Percentiles rank a stretch among this genome's conserved stretches.
These are phyloP conservation scores for Melanotus villosus DNA, from an alignment of 2,888 invertebrate species.

Conservation along the genomic window DNA sequence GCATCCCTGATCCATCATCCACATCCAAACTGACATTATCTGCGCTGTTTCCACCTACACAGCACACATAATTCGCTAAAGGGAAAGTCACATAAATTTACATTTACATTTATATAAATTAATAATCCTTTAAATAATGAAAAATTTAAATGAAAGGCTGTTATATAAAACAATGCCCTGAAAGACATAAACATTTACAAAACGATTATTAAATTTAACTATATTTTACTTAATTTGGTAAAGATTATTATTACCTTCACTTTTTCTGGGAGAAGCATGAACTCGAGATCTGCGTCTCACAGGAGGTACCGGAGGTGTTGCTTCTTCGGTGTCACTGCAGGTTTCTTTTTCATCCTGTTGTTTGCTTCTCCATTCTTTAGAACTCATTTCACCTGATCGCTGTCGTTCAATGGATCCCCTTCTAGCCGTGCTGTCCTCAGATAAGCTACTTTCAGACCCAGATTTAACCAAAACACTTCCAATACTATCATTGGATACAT, in stretches of 20 bases:
- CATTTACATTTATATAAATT: neutral
- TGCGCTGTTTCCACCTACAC: conserved; percentile 71
- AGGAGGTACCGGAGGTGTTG: conserved; percentile 68
- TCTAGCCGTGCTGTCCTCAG: conserved; percentile 77
- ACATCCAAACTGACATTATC: conserved; percentile 66
- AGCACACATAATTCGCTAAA: conserved; percentile 30
- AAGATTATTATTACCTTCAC: conserved; percentile 74
- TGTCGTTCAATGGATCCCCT: conserved; percentile 56
- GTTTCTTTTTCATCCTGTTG: conserved; percentile 81
- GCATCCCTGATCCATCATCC: conserved; percentile 71
- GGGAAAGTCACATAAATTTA: no score
- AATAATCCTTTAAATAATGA: neutral
- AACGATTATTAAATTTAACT: no score
- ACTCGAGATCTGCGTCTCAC: conserved; percentile 76
- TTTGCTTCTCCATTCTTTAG: conserved; percentile 78
- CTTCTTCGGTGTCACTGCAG: conserved; percentile 78
- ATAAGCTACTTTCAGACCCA: conserved; percentile 90
- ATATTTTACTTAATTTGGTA: no score
- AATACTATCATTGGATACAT: conserved; percentile 72
- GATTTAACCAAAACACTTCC: conserved; percentile 78
- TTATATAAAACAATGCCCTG: no score
- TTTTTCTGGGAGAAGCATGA: conserved; percentile 79
- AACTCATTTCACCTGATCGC: conserved; percentile 69
- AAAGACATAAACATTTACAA: no score
- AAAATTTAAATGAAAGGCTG: no score